Conservation (phyloP, 2,888 invertebrate species). For the Sericinus montela region DNA sequence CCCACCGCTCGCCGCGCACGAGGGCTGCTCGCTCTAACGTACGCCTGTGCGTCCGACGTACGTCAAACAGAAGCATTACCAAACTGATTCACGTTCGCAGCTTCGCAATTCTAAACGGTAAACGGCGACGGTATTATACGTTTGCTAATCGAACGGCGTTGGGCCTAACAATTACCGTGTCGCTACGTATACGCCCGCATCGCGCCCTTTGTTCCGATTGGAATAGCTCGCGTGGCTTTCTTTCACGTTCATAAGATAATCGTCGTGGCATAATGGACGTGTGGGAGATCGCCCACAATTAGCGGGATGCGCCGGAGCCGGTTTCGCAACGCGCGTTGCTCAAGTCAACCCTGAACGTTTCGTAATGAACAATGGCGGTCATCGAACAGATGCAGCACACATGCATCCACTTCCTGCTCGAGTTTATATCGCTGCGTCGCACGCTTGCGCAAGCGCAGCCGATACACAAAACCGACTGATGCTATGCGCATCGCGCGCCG, state of each 20-base stretch:
- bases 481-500: slow-evolving; percentile 50
- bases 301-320: slow-evolving; percentile 64
- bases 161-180: neutral
- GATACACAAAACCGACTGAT: slow-evolving; percentile 51
- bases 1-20: neutral
- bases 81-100: slow-evolving; percentile 60
- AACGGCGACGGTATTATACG: slow-evolving; percentile 9
- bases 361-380: slow-evolving; percentile 71
- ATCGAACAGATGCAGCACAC: slow-evolving; percentile 69
- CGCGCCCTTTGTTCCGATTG: neutral
- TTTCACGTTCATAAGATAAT: slow-evolving; percentile 2
- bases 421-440: slow-evolving; percentile 58
- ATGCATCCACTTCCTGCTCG: slow-evolving; percentile 76
- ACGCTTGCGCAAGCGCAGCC: slow-evolving; percentile 63
- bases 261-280: slow-evolving; percentile 22
- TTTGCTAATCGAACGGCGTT: slow-evolving; percentile 22
- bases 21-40: neutral
- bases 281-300: slow-evolving; percentile 68
- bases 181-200: neutral
- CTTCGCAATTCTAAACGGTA: slow-evolving; percentile 65
- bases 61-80: slow-evolving; percentile 51
- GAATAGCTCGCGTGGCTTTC: neutral
- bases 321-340: slow-evolving; percentile 70
- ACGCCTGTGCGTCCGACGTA: slow-evolving; percentile 44
- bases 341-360: slow-evolving; percentile 77